phyloP scores from a whole-genome alignment of 1,140 invertebrate genomes.

The Bombus superbus region DNA sequence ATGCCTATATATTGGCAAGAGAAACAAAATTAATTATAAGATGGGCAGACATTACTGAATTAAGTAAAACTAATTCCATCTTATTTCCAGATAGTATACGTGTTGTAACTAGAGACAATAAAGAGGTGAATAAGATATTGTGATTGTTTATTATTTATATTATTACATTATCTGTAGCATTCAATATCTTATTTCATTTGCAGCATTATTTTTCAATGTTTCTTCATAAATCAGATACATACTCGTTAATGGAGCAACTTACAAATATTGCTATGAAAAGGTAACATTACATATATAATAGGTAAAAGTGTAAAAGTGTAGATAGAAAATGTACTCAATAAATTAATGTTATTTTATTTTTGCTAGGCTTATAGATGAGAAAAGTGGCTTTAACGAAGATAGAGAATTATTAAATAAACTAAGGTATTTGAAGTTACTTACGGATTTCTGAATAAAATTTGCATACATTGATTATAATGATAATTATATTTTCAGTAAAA shows the following conservation, averaged over 20 bases:
- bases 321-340: conserved; percentile 41
- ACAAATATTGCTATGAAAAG: conserved; percentile 98
- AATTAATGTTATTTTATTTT: conserved; percentile 55
- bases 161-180: neutral
- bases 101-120: conserved; percentile 91
- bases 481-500: conserved; percentile 84
- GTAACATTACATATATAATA: conserved; percentile 77
- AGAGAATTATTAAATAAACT: conserved; percentile 91
- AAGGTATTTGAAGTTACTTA: conserved; percentile 82
- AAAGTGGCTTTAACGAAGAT: conserved; percentile 92
- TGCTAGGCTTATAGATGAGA: conserved; percentile 92
- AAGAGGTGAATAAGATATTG: conserved; percentile 81
- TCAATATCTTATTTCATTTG: conserved; percentile 68
- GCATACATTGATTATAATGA: conserved; percentile 13
- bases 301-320: conserved; percentile 72
- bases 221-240: conserved; percentile 94
- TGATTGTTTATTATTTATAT: neutral
- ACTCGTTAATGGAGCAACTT: conserved; percentile 95
- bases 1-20: conserved; percentile 96
- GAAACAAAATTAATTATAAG: conserved; percentile 94
- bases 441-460: conserved; percentile 32
- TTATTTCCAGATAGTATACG: conserved; percentile 94
- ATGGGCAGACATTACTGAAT: conserved; percentile 90
- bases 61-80: conserved; percentile 90
- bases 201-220: conserved; percentile 96